Conservation (phyloP, 2,888 invertebrate species). For the Eupeodes latifasciatus region DNA sequence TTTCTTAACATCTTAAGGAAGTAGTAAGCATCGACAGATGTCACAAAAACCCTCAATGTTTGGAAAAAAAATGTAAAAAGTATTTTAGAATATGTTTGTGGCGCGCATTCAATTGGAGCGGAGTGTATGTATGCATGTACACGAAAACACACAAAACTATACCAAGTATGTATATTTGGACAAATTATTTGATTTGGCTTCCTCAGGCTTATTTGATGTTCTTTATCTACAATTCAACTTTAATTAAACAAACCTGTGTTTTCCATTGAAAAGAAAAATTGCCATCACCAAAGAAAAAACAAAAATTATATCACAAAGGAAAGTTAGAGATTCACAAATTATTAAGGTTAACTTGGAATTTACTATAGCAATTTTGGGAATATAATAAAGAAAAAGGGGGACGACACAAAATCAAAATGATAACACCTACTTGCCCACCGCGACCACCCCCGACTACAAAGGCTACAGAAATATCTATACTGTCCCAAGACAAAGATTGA, state of each 20-base stretch:
- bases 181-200: slow-evolving; percentile 48
- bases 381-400: background rate
- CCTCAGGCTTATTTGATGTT: slow-evolving; percentile 1
- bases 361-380: slow-evolving; percentile 59
- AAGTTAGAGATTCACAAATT: slow-evolving; percentile 35
- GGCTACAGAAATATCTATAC: background rate
- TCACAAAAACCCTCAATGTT: no score
- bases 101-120: no score
- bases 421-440: slow-evolving; percentile 7
- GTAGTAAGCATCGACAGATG: no score
- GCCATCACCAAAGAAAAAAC: no score
- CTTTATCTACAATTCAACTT: background rate
- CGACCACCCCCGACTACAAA: background rate
- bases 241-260: background rate
- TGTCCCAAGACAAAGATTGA: slow-evolving; percentile 61
- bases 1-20: no score
- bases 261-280: background rate
- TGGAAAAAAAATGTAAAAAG: no score
- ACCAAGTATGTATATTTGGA: background rate
- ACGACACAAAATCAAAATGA: slow-evolving; percentile 27
- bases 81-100: no score
- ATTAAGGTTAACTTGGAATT: slow-evolving; percentile 55
- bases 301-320: background rate
- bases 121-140: no score
- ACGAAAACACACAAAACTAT: background rate